phyloP scores from a whole-genome alignment of 2,797 vertebrate genomes.

The Neomorphus geoffroyi region DNA sequence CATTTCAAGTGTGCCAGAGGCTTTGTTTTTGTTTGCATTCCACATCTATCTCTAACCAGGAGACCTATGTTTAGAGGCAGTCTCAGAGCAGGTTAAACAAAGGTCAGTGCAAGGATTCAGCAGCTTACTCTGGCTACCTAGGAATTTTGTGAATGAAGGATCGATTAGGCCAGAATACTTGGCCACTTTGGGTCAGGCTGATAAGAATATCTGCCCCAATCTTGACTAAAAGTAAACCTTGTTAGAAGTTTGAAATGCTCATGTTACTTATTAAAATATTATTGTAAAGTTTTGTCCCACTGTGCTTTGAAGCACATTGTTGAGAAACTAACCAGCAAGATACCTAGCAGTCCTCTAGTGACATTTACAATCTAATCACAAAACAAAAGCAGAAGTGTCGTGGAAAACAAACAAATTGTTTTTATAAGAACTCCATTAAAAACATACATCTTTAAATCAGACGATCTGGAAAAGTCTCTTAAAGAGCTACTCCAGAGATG shows the following conservation, averaged over 20 bases:
- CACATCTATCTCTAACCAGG: conserved; percentile 28
- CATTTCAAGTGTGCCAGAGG: conserved; percentile 47
- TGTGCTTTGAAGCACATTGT: background rate
- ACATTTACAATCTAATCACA: background rate
- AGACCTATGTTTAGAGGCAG: conserved; percentile 34
- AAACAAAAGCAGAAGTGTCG: background rate
- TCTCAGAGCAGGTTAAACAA: conserved; percentile 54
- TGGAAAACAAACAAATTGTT: background rate
- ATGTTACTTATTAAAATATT: conserved; percentile 21
- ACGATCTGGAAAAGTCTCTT: background rate
- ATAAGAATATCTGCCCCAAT: conserved; percentile 15
- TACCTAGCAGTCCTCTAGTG: background rate
- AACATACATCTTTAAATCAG: background rate
- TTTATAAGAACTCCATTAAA: background rate
- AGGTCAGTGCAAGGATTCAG: conserved; percentile 27
- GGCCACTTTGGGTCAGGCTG: background rate
- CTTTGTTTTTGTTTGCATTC: conserved; percentile 68
- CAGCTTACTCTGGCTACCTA: background rate
- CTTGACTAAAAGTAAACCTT: background rate
- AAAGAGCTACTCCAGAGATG: background rate
- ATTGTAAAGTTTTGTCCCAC: background rate
- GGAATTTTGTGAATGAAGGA: conserved; percentile 51
- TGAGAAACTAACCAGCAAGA: background rate
- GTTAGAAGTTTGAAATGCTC: background rate
- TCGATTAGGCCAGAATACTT: background rate